phyloP scores from a whole-genome alignment of 1,140 invertebrate species.

The Diachasma alloeum region DNA sequence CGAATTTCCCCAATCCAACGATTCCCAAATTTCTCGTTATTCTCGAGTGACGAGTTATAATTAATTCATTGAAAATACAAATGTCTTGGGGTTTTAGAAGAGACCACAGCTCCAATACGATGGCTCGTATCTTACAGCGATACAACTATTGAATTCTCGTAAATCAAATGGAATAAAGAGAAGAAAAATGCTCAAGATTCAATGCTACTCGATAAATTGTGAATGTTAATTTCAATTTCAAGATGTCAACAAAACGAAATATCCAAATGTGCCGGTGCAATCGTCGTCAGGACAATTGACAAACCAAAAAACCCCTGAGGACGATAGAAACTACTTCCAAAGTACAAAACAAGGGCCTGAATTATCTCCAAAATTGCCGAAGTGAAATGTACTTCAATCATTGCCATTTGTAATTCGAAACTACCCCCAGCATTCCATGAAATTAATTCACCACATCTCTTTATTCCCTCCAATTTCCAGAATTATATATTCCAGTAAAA shows the following conservation, averaged over 20 bases:
- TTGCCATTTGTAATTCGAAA: too few species aligned
- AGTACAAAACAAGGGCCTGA: not conserved
- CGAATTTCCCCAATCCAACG: not conserved
- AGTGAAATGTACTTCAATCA: not conserved
- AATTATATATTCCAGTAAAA: not conserved
- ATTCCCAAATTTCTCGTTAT: not conserved
- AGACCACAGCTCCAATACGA: conserved; percentile 41
- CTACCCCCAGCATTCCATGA: not conserved
- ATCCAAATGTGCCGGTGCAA: not conserved
- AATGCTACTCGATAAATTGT: too few species aligned
- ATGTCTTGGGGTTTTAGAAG: conserved; percentile 21
- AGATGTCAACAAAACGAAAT: too few species aligned
- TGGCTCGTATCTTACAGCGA: conserved; percentile 42
- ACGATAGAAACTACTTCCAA: not conserved
- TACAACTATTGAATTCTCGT: conserved; percentile 32
- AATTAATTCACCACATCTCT: not conserved
- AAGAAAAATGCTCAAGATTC: not conserved
- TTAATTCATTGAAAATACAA: not conserved
- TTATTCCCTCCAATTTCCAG: not conserved
- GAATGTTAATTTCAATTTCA: too few species aligned
- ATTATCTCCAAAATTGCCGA: not conserved
- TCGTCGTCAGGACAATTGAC: not conserved
- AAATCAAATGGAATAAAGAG: not conserved
- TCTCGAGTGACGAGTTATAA: not conserved
- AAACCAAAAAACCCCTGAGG: not conserved